Conservation (phyloP, 2,888 invertebrate genomes). For the Alentia gelatinosa region DNA sequence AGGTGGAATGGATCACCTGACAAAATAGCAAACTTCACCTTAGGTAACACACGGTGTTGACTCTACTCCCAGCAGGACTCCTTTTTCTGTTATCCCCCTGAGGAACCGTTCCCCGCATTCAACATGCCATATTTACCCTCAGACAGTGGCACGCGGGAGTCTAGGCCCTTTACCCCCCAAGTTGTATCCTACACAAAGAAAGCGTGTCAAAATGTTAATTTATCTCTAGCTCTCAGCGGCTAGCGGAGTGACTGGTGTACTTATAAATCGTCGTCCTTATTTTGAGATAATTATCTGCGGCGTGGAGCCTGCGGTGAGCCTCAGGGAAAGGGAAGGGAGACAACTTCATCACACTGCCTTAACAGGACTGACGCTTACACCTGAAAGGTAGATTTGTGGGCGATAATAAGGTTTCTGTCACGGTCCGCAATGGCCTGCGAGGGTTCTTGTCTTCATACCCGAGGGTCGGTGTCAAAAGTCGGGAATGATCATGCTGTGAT, state of each 20-base stretch:
- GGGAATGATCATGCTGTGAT: not conserved
- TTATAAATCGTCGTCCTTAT: not conserved
- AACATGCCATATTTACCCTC: not conserved
- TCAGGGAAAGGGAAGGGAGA: not conserved
- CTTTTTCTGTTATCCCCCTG: not conserved
- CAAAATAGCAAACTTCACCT: too few relatives aligned
- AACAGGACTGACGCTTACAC: not conserved
- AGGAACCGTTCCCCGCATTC: not conserved
- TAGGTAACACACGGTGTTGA: not conserved
- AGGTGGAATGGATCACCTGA: too few relatives aligned
- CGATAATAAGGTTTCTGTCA: not conserved
- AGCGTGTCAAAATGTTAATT: constrained; percentile 5
- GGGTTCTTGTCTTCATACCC: not conserved
- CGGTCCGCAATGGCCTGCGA: not conserved
- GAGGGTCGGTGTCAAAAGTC: not conserved
- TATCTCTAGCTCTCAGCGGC: not conserved
- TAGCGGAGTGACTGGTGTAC: not conserved
- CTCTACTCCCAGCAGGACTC: not conserved
- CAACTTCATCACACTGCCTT: not conserved
- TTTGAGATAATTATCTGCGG: not conserved
- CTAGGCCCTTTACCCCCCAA: not conserved
- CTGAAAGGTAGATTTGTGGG: constrained; percentile 11
- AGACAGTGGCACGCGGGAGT: not conserved
- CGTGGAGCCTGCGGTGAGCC: not conserved
- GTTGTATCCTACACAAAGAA: constrained; percentile 21